Evolutionary conservation across 2,888 invertebrate genomes (phyloP).

Genomic region (Loripinus fragilis): DNA sequence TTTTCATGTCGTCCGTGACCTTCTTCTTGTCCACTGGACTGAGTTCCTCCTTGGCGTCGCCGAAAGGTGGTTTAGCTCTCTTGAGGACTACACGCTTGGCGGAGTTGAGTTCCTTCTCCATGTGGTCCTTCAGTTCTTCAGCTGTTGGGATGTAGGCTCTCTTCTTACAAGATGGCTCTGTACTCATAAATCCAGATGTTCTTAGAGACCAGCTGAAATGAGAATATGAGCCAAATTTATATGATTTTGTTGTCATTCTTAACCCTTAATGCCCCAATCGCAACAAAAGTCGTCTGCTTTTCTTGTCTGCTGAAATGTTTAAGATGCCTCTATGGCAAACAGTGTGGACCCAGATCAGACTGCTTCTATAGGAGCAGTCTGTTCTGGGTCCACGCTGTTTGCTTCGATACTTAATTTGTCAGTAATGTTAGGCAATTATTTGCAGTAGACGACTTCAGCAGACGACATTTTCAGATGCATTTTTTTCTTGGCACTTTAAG

Average conservation of each 20-base stretch:
- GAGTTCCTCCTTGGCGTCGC: background rate
- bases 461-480: too few relatives aligned
- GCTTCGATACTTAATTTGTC: background rate
- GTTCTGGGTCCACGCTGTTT: background rate
- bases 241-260: background rate
- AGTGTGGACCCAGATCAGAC: too few relatives aligned
- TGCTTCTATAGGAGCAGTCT: too few relatives aligned
- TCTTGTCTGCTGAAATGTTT: too few relatives aligned
- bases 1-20: background rate
- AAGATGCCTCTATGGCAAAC: too few relatives aligned
- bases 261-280: background rate
- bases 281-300: too few relatives aligned
- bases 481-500: too few relatives aligned
- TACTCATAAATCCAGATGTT: slow-evolving; percentile 38
- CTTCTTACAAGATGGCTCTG: slow-evolving; percentile 9
- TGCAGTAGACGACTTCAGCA: too few relatives aligned
- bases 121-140: slow-evolving; percentile 48
- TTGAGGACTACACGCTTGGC: background rate
- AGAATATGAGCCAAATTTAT: background rate
- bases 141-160: slow-evolving; percentile 46
- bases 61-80: background rate
- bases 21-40: background rate
- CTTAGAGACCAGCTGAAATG: slow-evolving; percentile 46
- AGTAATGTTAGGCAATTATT: too few relatives aligned
- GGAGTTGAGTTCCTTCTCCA: slow-evolving; percentile 48